phyloP scores from a whole-genome alignment of 2,113 vertebrate species.

The Crocuta crocuta region DNA sequence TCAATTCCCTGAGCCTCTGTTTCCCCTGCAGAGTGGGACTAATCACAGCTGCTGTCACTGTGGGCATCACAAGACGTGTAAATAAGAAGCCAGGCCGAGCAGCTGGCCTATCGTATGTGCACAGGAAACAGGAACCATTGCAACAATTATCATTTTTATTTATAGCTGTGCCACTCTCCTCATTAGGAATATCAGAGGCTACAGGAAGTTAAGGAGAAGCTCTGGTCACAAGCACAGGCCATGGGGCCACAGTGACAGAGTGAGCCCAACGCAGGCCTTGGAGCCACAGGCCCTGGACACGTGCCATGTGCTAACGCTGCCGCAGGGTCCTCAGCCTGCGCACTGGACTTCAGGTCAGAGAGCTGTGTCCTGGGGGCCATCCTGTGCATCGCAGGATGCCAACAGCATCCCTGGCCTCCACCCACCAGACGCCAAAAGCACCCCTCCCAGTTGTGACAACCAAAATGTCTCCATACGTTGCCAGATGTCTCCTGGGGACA shows the following conservation, averaged over 20 bases:
- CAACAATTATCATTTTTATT: background rate
- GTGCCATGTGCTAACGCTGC: too few relatives aligned
- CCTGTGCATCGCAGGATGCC: too few relatives aligned
- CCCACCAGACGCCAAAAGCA: too few relatives aligned
- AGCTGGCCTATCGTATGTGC: too few relatives aligned
- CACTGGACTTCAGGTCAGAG: too few relatives aligned
- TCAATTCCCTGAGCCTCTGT: background rate
- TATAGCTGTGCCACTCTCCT: background rate
- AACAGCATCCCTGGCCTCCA: too few relatives aligned
- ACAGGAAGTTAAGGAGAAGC: background rate
- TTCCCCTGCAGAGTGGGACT: background rate
- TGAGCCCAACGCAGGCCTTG: background rate
- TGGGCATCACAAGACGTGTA: background rate
- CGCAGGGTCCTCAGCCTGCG: too few relatives aligned
- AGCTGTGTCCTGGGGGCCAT: too few relatives aligned
- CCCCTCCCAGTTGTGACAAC: too few relatives aligned
- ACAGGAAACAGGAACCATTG: background rate
- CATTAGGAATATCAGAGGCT: background rate
- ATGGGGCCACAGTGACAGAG: background rate
- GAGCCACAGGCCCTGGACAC: background rate
- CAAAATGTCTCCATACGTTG: too few relatives aligned
- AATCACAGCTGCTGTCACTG: background rate
- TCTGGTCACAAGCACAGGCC: background rate
- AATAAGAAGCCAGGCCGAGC: background rate
- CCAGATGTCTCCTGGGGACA: background rate